Conservation (phyloP, 2,797 vertebrate species). For the Valencia hispanica region DNA sequence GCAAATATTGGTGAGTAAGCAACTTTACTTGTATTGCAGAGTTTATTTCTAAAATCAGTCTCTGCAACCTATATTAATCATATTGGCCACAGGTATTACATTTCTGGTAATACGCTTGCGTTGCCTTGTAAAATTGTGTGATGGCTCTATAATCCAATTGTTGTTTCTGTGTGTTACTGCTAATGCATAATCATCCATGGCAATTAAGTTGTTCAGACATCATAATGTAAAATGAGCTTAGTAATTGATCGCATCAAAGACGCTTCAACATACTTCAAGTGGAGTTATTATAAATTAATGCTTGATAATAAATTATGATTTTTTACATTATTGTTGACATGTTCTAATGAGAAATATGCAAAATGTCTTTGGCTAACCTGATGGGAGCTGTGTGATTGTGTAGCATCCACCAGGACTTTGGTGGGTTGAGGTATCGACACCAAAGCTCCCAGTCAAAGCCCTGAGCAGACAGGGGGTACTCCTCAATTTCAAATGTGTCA, state of each 20-base stretch:
- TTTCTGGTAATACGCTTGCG: neutral
- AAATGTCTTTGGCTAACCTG: constrained; percentile 77
- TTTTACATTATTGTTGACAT: neutral
- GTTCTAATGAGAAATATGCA: neutral
- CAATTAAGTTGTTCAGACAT: constrained; percentile 30
- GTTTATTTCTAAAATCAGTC: neutral
- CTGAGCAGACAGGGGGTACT: constrained; percentile 93
- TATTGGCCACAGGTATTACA: neutral
- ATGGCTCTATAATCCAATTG: neutral
- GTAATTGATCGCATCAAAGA: constrained; percentile 30
- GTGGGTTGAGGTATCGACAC: constrained; percentile 96
- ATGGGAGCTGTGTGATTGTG: constrained; percentile 93
- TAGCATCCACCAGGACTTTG: constrained; percentile 94
- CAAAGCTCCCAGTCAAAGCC: constrained; percentile 98
- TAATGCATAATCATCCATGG: too few species aligned
- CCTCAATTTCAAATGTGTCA: constrained; percentile 95
- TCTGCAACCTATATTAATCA: neutral
- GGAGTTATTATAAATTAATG: constrained; percentile 27
- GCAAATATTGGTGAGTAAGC: constrained; percentile 12
- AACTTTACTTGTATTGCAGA: constrained; percentile 14
- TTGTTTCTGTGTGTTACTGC: neutral
- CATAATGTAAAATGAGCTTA: constrained; percentile 36
- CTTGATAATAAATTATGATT: neutral
- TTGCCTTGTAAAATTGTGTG: neutral
- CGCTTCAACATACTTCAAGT: constrained; percentile 25